These are phyloP conservation scores for Microctonus hyperodae DNA, from an alignment of 2,888 invertebrate species.

Conservation along the genomic window DNA sequence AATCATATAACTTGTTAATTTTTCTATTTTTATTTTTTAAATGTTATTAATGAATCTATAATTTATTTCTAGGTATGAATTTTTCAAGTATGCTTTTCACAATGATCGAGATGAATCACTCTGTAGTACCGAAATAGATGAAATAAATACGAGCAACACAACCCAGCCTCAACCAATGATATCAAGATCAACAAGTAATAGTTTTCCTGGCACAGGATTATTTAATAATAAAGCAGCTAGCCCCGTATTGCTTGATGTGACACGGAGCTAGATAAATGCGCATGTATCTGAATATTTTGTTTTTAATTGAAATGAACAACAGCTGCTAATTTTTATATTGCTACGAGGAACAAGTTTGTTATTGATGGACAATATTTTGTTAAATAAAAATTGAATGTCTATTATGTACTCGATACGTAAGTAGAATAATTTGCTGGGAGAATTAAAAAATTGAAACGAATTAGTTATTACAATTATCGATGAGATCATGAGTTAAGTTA, in stretches of 20 bases:
- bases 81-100: conserved; percentile 56
- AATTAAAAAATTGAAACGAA: conserved; percentile 33
- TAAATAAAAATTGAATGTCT: conserved; percentile 37
- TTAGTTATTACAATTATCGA: not conserved
- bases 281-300: not conserved
- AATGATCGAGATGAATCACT: conserved; percentile 46
- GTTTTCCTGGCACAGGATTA: conserved; percentile 57
- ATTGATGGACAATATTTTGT: conserved; percentile 53
- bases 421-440: conserved; percentile 40
- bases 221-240: conserved; percentile 53
- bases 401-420: not conserved
- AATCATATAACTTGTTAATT: not conserved
- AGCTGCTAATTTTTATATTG: conserved; percentile 52
- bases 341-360: conserved; percentile 49
- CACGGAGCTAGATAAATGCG: conserved; percentile 53
- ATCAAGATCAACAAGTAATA: conserved; percentile 41
- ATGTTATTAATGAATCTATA: not conserved
- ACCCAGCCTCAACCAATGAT: conserved; percentile 37
- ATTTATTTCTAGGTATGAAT: conserved; percentile 53
- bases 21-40: conserved; percentile 8
- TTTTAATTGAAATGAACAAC: conserved; percentile 24
- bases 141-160: conserved; percentile 36
- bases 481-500: too few relatives aligned
- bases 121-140: conserved; percentile 37
- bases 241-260: conserved; percentile 57